Evolutionary conservation across 2,113 vertebrate species (phyloP).

Genomic region (Salvelinus alpinus): DNA sequence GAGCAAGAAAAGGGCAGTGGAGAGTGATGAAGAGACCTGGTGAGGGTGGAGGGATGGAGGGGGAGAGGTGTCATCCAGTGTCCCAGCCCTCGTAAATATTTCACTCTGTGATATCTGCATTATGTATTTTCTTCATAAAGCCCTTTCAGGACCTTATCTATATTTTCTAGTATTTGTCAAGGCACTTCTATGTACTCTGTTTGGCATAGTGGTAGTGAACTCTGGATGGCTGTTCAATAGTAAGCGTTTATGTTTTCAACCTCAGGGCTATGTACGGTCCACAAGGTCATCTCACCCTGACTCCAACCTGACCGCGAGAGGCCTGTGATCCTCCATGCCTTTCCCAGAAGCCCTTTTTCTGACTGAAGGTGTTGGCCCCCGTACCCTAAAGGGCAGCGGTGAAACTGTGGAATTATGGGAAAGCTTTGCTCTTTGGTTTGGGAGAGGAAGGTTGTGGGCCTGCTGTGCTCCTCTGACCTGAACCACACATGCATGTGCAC

Average conservation of each 20-base stretch:
- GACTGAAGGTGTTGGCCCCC: slow-evolving; percentile 30
- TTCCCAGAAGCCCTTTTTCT: slow-evolving; percentile 28
- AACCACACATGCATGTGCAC: slow-evolving; percentile 16
- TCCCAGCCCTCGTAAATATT: slow-evolving; percentile 73
- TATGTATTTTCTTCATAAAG: slow-evolving; percentile 55
- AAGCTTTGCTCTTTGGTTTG: too few species aligned
- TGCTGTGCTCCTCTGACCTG: slow-evolving; percentile 17
- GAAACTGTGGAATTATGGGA: too few species aligned
- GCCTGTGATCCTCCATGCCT: slow-evolving; percentile 40
- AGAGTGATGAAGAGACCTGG: slow-evolving; percentile 20
- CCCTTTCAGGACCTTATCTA: too few species aligned
- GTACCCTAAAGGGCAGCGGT: too few species aligned
- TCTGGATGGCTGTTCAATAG: too few species aligned
- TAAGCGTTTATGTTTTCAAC: background rate
- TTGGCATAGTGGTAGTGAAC: too few species aligned
- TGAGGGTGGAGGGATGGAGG: background rate
- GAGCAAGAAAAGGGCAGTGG: background rate
- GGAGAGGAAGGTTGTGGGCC: background rate
- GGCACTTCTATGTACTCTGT: too few species aligned
- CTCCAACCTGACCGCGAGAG: slow-evolving; percentile 39
- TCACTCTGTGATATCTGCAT: slow-evolving; percentile 67
- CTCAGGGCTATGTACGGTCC: slow-evolving; percentile 19
- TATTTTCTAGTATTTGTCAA: too few species aligned
- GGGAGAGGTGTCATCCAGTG: slow-evolving; percentile 52
- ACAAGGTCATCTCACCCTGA: background rate